These are phyloP conservation scores for Drosophila parabipectinata DNA, from an alignment of 1,140 invertebrate genomes.

Conservation along the genomic window DNA sequence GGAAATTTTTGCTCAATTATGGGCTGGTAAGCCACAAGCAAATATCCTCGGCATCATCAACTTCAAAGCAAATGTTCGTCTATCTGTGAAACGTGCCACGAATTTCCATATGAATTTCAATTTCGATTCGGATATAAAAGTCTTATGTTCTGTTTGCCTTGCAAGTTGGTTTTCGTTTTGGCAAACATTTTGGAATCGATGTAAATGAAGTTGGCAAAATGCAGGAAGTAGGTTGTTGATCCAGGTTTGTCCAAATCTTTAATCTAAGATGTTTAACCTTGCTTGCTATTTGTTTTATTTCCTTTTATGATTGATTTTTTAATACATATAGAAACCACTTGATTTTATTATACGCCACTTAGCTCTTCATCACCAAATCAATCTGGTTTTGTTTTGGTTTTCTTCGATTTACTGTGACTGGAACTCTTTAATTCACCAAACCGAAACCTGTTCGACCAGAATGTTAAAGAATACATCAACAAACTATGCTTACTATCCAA, in stretches of 20 bases:
- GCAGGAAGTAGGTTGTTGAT: slow-evolving; percentile 18
- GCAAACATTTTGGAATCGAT: slow-evolving; percentile 22
- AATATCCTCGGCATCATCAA: slow-evolving; percentile 31
- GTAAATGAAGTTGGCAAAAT: slow-evolving; percentile 26
- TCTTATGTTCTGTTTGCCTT: slow-evolving; percentile 43
- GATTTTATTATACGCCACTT: slow-evolving; percentile 6
- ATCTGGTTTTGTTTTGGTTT: slow-evolving; percentile 27
- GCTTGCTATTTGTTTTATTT: neutral
- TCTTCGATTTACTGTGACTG: neutral
- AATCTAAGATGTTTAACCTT: neutral
- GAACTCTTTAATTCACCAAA: slow-evolving; percentile 14
- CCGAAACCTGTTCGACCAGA: slow-evolving; percentile 33
- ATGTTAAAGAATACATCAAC: slow-evolving; percentile 19
- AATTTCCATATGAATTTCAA: slow-evolving; percentile 35
- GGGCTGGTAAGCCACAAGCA: slow-evolving; percentile 32
- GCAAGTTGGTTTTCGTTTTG: slow-evolving; percentile 31
- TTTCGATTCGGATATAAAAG: slow-evolving; percentile 31
- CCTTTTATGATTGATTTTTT: slow-evolving; percentile 1
- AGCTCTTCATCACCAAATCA: slow-evolving; percentile 19
- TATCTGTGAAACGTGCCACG: slow-evolving; percentile 32
- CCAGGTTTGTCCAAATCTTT: neutral
- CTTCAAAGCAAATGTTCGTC: slow-evolving; percentile 11
- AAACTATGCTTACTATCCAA: slow-evolving; percentile 5
- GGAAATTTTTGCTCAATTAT: slow-evolving; percentile 38
- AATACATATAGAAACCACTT: neutral